Evolutionary conservation across 2,113 vertebrate species (phyloP), one percentile per base, ranked within the genome.

Genomic region (Tupaia chinensis): DNA sequence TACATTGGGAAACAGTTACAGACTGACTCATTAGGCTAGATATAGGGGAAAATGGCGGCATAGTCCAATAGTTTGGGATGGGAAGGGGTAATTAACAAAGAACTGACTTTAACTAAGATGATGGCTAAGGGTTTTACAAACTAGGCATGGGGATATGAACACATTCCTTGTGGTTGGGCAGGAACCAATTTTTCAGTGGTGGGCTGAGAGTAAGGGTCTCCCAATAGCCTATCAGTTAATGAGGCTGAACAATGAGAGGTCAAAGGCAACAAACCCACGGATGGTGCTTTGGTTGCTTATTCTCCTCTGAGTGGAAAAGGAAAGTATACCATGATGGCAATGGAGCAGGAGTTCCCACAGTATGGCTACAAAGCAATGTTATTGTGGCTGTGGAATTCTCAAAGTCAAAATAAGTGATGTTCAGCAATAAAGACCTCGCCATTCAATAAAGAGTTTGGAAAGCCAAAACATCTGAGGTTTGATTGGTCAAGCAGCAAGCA

Each of bases 281-380:
- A 32, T 54, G 17, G 13, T 87, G 32, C n/a, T 79, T 78, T 81
- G 12, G 0, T 11, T 81, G 27, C 20, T 44, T 65, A 32, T 63
- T 79, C 29, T 60, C n/a, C 14, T 87, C 29, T 5, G 4, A 9
- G 12, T 22, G 44, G 54, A 65, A 65, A 17, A 87, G 19, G 25
- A 70, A 69, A 27, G 5, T 5, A 56, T 23, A 0, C 12, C 73
- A 3, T 66, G 16, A 25, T 32, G 27, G 22, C 22, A 22, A 6
- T 29, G 12, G 1, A 11, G 1, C 9, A 65, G n/a, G 73, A 17
- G 22, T 22, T 7, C 72, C 7, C 68, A 0, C 5, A 9, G 17
- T 7, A 1, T 1, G 29, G 25, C 27, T 65, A 4, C 27, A 27
- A 79, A n/a, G 23, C 20, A 78, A 23, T 34, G 32, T 4, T 44